Evolutionary conservation across 2,113 vertebrate species (phyloP), one percentile per base, ranked within the genome.

Genomic region (Epinephelus lanceolatus): DNA sequence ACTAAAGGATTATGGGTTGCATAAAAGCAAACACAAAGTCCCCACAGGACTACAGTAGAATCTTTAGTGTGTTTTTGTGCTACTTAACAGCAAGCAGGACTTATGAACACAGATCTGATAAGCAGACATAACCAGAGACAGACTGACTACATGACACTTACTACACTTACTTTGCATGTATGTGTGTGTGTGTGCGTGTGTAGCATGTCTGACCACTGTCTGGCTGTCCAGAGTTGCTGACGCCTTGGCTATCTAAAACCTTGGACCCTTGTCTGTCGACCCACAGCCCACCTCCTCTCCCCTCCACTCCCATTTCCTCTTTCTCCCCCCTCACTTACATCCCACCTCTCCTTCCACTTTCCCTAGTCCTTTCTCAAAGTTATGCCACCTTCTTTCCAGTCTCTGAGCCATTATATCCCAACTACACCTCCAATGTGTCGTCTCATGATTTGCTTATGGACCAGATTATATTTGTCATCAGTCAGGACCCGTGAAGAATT

Each of bases 201-300:
- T 19, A 63, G 61, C 69, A 37, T 63, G 85, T 86, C 70, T 81
- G 84, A 85, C 76, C 69, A 71, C 76, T 47, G 90, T 93, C 90
- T 91, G 80, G 84, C 75, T 74, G 63, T 79, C 51, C 56, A 27
- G 79, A 85, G 76, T 86, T 76, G 85, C 91, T 80, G 90, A 92
- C 91, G 91, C 92, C 92, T 75, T 37, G 57, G 88, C 84, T 93
- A 93, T 94, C 91, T 92, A 27, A 83, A 86, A 79, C 75, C 77
- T 57, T 74, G 81, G 76, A 74, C 78, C 57, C 73, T 80, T 57
- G 62, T 88, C 63, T 74, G 63, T 78, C 80, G 78, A 74, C 40
- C 60, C 19, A 71, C 76, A 77, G 30, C 42, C 56, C 33, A 51
- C 27, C 69, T 42, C 74, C 63, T 6, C 37, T 56, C 45, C n/a